Evolutionary conservation across 2,888 invertebrate genomes (phyloP), one percentile per base, ranked within the genome.

Genomic region (Calliopum simillimum): DNA sequence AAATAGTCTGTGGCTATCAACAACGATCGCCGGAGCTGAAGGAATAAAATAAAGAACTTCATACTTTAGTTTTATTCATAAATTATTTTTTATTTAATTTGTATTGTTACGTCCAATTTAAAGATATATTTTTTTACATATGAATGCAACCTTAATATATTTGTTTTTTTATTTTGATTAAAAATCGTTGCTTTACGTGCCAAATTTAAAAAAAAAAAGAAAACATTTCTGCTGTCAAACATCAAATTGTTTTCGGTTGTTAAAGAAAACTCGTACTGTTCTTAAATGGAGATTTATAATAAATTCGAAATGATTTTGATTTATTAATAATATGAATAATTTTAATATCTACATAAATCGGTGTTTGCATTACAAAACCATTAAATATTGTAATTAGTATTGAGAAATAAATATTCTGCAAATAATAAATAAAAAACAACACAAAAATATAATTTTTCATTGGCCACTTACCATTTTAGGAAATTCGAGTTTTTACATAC

Each of bases 1-100:
- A 85, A 77, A 84, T 85, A 19, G 83, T 86, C 1, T 83, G 80
- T 78, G 80, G 76, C 74, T 84, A 83, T 71, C 84, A 84, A 71
- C 81, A 11, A 59, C n/a, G 41, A n/a, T n/a, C 23, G 51, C 13
- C 23, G 14, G 4, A 11, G 12, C 25, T 21, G 8, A 43, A 43
- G 23, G 14, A 65, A 43, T 33, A 33, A 53, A 23, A 13, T 16
- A 12, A 2, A 14, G 46, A 51, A n/a, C 13, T 33, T 33, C 44
- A 43, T 23, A 46, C 44, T 13, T 23, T 66, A 53, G 63, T 55
- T 44, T 51, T 64, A 53, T 13, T 64, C 6, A 23, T 53, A 64
- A 49, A 43, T 64, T 64, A 64, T 49, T 64, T 53, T 53, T 11
- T 41, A 53, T 64, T 46, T 61, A 61, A 46, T 44, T 16, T 19